phyloP scores from a whole-genome alignment of 2,797 vertebrate genomes.

The Enteromius mattozi region DNA sequence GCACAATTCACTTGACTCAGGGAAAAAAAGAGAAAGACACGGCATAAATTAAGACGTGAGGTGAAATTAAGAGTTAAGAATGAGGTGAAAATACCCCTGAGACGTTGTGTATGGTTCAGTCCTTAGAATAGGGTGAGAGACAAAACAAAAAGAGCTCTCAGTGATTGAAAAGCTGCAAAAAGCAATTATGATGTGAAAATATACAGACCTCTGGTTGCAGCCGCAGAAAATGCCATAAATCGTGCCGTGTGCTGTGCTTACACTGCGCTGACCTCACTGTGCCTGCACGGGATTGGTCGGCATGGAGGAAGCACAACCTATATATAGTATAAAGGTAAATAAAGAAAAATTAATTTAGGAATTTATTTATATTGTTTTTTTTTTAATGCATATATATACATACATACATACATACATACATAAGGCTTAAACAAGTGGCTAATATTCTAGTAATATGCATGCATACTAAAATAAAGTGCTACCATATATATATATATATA shows the following conservation, averaged over 20 bases:
- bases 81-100: constrained; percentile 46
- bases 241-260: constrained; percentile 77
- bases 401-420: no score
- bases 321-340: neutral
- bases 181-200: constrained; percentile 81
- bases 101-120: constrained; percentile 23
- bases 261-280: constrained; percentile 37
- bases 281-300: neutral
- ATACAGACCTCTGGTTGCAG: constrained; percentile 77
- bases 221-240: constrained; percentile 80
- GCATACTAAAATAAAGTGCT: no score
- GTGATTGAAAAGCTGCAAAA: constrained; percentile 85
- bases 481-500: no score
- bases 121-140: constrained; percentile 50
- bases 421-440: no score
- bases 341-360: neutral
- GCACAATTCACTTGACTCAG: constrained; percentile 24
- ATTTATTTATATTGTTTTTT: no score
- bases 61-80: constrained; percentile 44
- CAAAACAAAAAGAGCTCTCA: constrained; percentile 57
- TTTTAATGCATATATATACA: no score
- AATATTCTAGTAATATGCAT: no score
- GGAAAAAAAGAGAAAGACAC: neutral
- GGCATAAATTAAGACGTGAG: constrained; percentile 42
- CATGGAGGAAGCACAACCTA: constrained; percentile 1